Evolutionary conservation across 2,113 vertebrate genomes (phyloP).

Genomic region (Oriolus oriolus): DNA sequence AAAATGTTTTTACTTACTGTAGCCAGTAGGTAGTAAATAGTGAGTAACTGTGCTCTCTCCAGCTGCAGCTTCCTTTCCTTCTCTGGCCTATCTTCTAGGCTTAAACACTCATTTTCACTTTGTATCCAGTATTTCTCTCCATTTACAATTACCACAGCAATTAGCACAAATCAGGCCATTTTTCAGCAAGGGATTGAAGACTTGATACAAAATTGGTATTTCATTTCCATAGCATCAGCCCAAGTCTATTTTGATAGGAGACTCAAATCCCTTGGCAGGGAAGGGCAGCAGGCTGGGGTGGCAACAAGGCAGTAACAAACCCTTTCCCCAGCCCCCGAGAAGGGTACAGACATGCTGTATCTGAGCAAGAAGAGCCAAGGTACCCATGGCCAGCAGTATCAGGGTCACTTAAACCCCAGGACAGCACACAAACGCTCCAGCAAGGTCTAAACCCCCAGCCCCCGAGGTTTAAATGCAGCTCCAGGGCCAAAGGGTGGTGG

Average conservation of each 20-base stretch:
- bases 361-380: not conserved
- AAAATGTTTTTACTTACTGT: not conserved
- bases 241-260: accelerated
- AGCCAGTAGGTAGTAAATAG: not conserved
- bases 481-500: not conserved
- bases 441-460: accelerated
- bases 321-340: not conserved
- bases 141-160: not conserved
- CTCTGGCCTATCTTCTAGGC: not conserved
- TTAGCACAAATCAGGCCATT: not conserved
- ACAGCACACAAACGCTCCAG: accelerated
- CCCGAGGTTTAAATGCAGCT: not conserved
- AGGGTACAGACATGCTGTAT: accelerated
- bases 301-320: not conserved
- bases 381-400: accelerated
- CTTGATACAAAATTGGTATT: not conserved
- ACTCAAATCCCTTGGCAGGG: not conserved
- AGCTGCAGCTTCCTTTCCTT: not conserved
- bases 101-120: not conserved
- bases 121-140: not conserved
- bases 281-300: not conserved
- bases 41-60: not conserved
- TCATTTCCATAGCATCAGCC: not conserved
- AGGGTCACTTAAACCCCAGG: not conserved
- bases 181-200: not conserved